These are phyloP conservation scores for Parnassius apollo DNA, from an alignment of 2,888 invertebrate species.

Conservation along the genomic window DNA sequence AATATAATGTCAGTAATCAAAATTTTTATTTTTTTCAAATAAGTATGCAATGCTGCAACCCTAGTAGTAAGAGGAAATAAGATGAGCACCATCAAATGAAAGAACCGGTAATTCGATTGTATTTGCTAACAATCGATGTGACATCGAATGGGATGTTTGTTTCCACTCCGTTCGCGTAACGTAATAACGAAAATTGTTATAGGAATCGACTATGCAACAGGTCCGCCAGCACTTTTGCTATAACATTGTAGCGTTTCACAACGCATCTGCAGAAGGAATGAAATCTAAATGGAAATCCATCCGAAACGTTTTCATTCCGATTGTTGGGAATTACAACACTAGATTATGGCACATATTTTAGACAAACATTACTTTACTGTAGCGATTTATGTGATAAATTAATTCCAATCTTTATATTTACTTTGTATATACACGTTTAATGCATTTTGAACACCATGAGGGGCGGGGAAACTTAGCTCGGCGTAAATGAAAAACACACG, in stretches of 20 bases:
- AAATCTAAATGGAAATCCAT: constrained; percentile 15
- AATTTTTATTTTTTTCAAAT: neutral
- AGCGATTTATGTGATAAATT: no score
- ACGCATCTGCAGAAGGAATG: constrained; percentile 17
- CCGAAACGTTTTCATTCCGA: constrained; percentile 12
- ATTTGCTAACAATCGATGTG: constrained; percentile 66
- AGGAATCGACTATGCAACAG: constrained; percentile 54
- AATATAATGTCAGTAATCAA: no score
- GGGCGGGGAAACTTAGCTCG: no score
- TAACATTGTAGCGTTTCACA: constrained; percentile 11
- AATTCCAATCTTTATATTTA: no score
- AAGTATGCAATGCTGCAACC: constrained; percentile 19
- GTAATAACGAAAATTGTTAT: constrained; percentile 56
- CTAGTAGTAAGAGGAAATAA: constrained; percentile 30
- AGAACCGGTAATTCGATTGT: constrained; percentile 76
- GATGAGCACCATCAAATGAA: constrained; percentile 40
- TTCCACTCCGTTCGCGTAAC: constrained; percentile 37
- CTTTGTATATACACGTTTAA: no score
- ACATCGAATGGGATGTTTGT: constrained; percentile 63
- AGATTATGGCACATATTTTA: neutral
- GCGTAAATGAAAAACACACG: no score
- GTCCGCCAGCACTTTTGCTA: constrained; percentile 33
- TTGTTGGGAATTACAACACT: neutral
- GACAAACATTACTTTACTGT: neutral
- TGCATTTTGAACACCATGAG: no score